phyloP scores from a whole-genome alignment of 2,888 invertebrate species.

The Patella caerulea region DNA sequence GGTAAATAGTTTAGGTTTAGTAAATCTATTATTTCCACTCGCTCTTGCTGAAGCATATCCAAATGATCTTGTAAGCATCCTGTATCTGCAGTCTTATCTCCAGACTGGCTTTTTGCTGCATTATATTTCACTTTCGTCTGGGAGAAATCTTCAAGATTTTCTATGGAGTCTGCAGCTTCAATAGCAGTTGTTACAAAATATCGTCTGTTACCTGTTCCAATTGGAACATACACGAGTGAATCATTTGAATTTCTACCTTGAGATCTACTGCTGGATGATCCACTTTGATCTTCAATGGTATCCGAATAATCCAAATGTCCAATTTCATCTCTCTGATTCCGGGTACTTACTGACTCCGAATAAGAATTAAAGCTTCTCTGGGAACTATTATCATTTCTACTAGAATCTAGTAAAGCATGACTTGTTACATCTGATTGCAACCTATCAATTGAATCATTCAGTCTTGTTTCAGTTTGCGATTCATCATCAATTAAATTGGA shows the following conservation, averaged over 20 bases:
- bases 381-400: background rate
- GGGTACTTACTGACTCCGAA: background rate
- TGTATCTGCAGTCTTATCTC: constrained; percentile 9
- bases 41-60: constrained; percentile 63
- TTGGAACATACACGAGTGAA: background rate
- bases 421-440: background rate
- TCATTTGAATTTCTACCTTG: background rate
- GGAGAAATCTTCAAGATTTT: constrained; percentile 24
- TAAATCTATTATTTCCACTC: constrained; percentile 65
- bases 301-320: no score
- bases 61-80: constrained; percentile 56
- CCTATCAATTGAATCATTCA: background rate
- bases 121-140: no score
- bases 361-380: background rate
- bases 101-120: no score
- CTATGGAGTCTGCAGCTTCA: constrained; percentile 37
- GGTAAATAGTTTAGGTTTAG: constrained; percentile 66
- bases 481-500: constrained; percentile 7
- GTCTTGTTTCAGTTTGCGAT: background rate
- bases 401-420: background rate
- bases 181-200: constrained; percentile 32
- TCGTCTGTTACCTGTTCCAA: background rate
- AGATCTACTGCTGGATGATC: constrained; percentile 2
- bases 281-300: background rate
- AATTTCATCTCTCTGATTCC: background rate